Conservation (phyloP, 2,113 vertebrate genomes). For the Eclectus roratus region DNA sequence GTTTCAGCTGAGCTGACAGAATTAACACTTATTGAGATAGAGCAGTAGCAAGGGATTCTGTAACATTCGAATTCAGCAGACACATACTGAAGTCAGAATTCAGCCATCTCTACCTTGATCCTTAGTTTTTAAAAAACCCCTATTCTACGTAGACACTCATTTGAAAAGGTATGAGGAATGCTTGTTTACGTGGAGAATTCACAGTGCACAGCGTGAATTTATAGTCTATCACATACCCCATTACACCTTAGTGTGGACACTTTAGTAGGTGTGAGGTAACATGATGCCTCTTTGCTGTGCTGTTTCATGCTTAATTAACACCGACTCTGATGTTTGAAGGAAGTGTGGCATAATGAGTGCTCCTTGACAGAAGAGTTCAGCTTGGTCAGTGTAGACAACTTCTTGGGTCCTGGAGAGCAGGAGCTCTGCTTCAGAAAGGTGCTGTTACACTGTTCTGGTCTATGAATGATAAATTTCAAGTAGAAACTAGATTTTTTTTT, state of each 20-base stretch:
- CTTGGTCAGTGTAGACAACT: background rate
- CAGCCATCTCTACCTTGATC: background rate
- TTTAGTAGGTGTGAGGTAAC: constrained; percentile 8
- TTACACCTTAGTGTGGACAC: constrained; percentile 31
- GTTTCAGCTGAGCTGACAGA: background rate
- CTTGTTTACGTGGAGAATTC: background rate
- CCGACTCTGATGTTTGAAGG: background rate
- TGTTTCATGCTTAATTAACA: constrained; percentile 37
- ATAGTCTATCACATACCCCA: background rate
- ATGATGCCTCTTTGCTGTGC: background rate
- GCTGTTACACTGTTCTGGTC: background rate
- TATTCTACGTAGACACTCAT: rapidly evolving
- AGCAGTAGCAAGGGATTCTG: background rate
- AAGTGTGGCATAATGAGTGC: background rate
- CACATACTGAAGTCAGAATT: background rate
- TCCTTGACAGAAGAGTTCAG: background rate
- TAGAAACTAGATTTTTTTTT: background rate
- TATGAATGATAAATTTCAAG: background rate
- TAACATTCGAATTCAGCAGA: background rate
- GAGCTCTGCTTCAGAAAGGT: background rate
- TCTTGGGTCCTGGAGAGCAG: background rate
- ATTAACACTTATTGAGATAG: background rate
- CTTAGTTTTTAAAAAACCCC: background rate
- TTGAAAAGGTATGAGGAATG: background rate
- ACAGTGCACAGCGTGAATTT: background rate